Evolutionary conservation across 2,113 vertebrate species (phyloP), one percentile per base, ranked within the genome.

Genomic region (Lepisosteus oculatus): DNA sequence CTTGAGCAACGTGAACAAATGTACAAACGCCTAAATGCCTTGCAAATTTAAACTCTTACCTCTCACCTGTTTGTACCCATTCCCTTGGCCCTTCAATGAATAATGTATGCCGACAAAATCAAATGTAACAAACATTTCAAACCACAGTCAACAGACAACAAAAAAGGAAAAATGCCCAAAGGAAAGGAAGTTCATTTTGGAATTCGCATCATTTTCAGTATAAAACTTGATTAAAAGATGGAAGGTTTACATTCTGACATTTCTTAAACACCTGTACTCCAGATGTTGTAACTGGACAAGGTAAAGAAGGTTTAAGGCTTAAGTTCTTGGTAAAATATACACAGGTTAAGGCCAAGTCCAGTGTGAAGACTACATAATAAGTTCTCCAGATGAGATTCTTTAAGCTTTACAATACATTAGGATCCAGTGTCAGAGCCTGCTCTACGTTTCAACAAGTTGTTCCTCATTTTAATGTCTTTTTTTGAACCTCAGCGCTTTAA

Each of bases 401-500:
- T 8, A 9, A 3, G 41, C 17, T 43, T 17, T 7, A 72, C 56
- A 59, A 57, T 45, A 14, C 43, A 44, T 12, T 43, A 57, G 55
- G 14, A 44, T 45, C 55, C 13, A 2, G 3, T n/a, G 42, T 69
- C 42, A 45, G 57, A 59, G 17, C 57, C 44, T 6, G 55, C 29
- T 41, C 15, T 55, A 14, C 15, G 14, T 62, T 4, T 43, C 54
- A 13, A 4, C 45, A 55, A 54, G 12, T 54, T 56, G 14, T 41
- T 42, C 13, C 66, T 63, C 69, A 43, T 63, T 62, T 59, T 64
- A 59, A 67, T 55, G 57, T 55, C 41, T 62, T 61, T 55, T 17
- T 8, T 12, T 17, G 9, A 15, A 14, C 65, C 0, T 93, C 89
- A 98, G 84, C 70, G 94, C 76, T 93, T 93, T 77, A 93, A 91